Percentiles rank a stretch among this genome's conserved stretches.
phyloP scores from a whole-genome alignment of 2,113 vertebrate genomes.

The Variabilichromis moorii region DNA sequence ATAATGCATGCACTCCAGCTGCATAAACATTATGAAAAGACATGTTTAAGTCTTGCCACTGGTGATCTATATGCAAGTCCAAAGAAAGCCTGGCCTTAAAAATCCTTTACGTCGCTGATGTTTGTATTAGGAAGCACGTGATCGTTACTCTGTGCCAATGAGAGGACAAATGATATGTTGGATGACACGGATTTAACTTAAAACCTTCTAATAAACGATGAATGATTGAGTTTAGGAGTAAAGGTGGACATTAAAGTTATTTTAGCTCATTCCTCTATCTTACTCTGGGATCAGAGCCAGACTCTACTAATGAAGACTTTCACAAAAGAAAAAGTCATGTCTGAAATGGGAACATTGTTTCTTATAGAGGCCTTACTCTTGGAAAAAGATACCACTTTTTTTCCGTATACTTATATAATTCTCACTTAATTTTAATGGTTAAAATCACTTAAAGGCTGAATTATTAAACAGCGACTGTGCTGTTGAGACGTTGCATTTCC shows the following conservation, averaged over 20 bases:
- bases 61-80: background rate
- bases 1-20: background rate
- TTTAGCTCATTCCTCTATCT: background rate
- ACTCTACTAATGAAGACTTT: background rate
- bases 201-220: background rate
- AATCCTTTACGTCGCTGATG: rapidly evolving
- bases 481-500: conserved; percentile 3
- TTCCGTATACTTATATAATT: background rate
- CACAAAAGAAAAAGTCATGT: background rate
- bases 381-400: background rate
- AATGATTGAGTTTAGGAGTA: background rate
- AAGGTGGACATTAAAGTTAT: background rate
- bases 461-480: conserved; percentile 13
- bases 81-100: background rate
- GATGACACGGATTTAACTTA: background rate
- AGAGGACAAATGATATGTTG: background rate
- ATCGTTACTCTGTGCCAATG: background rate
- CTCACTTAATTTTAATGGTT: background rate
- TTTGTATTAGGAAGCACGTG: background rate
- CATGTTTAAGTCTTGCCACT: background rate
- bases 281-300: background rate
- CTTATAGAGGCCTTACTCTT: background rate
- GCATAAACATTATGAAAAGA: background rate
- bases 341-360: background rate
- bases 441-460: background rate